Base-by-base conservation (phyloP, 2,113 vertebrate genomes). In the Lepisosteus osseus region DNA sequence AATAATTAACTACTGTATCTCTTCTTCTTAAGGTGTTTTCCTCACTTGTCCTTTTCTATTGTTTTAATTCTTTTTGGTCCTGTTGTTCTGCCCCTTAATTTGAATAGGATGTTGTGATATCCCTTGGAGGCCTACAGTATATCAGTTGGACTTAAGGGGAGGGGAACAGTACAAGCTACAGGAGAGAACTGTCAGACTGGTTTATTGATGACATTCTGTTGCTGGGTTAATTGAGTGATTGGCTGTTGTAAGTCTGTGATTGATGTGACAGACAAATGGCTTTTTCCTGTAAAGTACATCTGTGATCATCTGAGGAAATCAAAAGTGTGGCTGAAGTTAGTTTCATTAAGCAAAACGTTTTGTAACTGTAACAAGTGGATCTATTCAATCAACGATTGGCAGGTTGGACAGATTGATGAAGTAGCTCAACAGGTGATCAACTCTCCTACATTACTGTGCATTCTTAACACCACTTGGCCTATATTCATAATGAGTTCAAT, bases 231-330 rank as follows among this genome's bases (percentile, higher is more conserved):
- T 74, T 86, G 86, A 87, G 76, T 87, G 86, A 89, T 79, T 76
- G 80, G 79, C 75, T 76, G 86, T 85, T 76, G 77, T 83, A 84
- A 80, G 70, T 67, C 68, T 54, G 61, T 87, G 86, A 91, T 85
- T 85, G 89, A 91, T 90, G 86, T 79, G 86, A 82, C 74, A 78
- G 82, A 80, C 78, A 77, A 83, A 83, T 80, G 85, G 82, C 82
- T 75, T 66, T 64, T 82, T 82, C 78, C 82, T 70, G 71, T 29
- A 73, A 74, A 54, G 62, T 64, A 63, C 68, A 51, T 54, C 69
- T 54, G 65, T 73, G 76, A 54, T 74, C 17, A 65, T 56, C 76
- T 61, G 67, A 42, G 70, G 45, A 65, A 45, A 79, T 63, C 70
- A 71, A 65, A 47, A 70, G 75, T 78, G 79, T 63, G 78, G 69